A percentile compares a stretch with the other conserved stretches of the same genome.
Evolutionary conservation across 1,140 invertebrate species (phyloP).

Genomic region (Drosophila carrolli): DNA sequence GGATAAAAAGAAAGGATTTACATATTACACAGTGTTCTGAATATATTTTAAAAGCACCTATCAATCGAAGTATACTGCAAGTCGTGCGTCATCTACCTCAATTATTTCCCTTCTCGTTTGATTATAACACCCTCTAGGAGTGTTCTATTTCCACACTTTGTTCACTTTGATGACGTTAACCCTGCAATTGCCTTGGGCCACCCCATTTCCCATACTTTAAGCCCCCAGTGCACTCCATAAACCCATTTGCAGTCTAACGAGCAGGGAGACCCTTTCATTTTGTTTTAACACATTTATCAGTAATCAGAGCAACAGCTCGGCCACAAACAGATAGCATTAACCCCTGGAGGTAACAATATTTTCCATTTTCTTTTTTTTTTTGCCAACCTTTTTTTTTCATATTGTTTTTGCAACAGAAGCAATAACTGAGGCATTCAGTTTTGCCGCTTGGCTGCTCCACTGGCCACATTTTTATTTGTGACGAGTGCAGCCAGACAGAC

Average conservation of each 20-base stretch:
- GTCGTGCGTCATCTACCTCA: background rate
- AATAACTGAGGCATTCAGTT: constrained; percentile 63
- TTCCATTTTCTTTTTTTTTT: constrained; percentile 21
- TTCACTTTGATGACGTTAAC: constrained; percentile 26
- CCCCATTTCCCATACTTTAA: constrained; percentile 13
- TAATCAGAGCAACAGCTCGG: constrained; percentile 62
- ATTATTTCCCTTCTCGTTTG: background rate
- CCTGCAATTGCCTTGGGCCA: constrained; percentile 19
- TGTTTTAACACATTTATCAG: constrained; percentile 63
- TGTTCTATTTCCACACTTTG: constrained; percentile 39
- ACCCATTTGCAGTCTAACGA: constrained; percentile 38
- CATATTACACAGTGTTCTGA: background rate
- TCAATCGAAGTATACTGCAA: too few relatives aligned
- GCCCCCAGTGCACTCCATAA: background rate
- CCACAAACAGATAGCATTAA: constrained; percentile 57
- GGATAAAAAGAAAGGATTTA: too few relatives aligned
- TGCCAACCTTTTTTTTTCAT: constrained; percentile 15
- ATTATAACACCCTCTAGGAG: constrained; percentile 7
- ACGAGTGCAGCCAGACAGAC: constrained; percentile 31
- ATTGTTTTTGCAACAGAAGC: constrained; percentile 55
- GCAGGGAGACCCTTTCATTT: constrained; percentile 42
- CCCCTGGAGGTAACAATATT: constrained; percentile 41
- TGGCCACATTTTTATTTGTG: constrained; percentile 59
- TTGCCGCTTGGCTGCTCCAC: constrained; percentile 75
- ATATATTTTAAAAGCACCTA: too few relatives aligned